Evolutionary conservation across 2,113 vertebrate species (phyloP), one percentile per base, ranked within the genome.

Genomic region (Corynorhinus townsendii): DNA sequence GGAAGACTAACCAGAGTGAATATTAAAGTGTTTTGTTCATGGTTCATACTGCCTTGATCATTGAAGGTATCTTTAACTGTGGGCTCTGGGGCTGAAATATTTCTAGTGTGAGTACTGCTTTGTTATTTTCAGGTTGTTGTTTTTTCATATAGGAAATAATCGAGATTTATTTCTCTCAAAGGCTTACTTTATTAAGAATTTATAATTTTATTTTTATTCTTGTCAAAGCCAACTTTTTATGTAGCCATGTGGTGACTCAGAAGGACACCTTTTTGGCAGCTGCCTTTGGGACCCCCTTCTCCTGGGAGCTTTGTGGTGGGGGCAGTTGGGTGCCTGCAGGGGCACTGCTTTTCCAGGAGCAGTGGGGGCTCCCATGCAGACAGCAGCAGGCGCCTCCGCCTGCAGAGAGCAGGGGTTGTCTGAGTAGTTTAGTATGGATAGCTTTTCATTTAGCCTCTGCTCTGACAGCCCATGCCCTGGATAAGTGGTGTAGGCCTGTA

Each of bases 401-500:
- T 96, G 98, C 98, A 95, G 97, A 84, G 94, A 97, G 97, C 97
- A 15, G 90, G 97, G 97, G 95, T 96, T 98, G 98, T 98, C 98
- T 96, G 97, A 98, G 98, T 97, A 97, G 98, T 98, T 98, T 98
- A 98, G 98, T 98, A 98, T 98, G 98, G 99, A 99, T 99, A 98
- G 99, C 99, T 98, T 99, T 99, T 99, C 99, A 99, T 99, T 99
- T 99, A 99, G 99, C 99, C 99, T 98, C 98, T 98, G 98, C 98
- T 98, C 99, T 99, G 99, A 99, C 99, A 99, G 98, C 98, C 98
- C 56, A 68, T 98, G 98, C 98, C 98, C 98, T 98, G 99, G 99
- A 98, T 99, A 99, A 99, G 99, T 99, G 99, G 99, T 98, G 98
- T 98, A 98, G 98, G 99, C 98, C 98, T 99, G 99, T 99, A 99